Evolutionary conservation across 30 jellyfish, hydroid and myxozoan genomes (phyloP).

Genomic region (Rhopilema esculentum): DNA sequence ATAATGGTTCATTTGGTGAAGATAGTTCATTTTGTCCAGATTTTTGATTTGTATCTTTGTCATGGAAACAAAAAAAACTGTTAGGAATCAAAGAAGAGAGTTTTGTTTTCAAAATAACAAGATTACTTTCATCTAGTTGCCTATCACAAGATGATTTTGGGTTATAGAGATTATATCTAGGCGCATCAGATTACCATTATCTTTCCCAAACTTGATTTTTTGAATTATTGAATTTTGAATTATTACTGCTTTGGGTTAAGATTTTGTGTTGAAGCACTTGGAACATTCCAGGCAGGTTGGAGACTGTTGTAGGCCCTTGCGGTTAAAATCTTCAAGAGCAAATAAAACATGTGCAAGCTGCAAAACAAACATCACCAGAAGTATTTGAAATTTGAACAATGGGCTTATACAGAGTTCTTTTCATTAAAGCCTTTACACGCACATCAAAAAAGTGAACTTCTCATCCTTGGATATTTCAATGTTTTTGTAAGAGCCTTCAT

Average conservation of each 20-base stretch:
- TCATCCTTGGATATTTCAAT: neutral
- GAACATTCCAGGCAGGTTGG: neutral
- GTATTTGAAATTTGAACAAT: neutral
- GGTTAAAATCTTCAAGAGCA: neutral
- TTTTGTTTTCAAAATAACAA: neutral
- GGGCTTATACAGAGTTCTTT: neutral
- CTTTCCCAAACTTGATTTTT: neutral
- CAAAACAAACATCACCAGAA: constrained; percentile 37
- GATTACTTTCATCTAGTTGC: neutral
- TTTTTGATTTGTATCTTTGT: neutral
- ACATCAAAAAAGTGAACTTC: constrained; percentile 17
- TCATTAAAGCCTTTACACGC: constrained; percentile 22
- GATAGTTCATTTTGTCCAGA: neutral
- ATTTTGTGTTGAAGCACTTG: neutral
- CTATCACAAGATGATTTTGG: constrained; percentile 8
- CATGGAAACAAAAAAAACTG: neutral
- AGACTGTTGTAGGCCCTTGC: neutral
- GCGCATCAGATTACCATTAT: neutral
- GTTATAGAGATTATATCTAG: neutral
- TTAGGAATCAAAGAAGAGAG: constrained; percentile 4
- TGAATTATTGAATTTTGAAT: neutral
- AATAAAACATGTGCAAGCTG: constrained; percentile 24
- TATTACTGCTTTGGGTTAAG: neutral
- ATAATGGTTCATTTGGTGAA: neutral
- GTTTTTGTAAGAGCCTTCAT: neutral